These are phyloP conservation scores for Anas bernieri DNA, from an alignment of 2,797 vertebrate genomes.

Conservation along the genomic window DNA sequence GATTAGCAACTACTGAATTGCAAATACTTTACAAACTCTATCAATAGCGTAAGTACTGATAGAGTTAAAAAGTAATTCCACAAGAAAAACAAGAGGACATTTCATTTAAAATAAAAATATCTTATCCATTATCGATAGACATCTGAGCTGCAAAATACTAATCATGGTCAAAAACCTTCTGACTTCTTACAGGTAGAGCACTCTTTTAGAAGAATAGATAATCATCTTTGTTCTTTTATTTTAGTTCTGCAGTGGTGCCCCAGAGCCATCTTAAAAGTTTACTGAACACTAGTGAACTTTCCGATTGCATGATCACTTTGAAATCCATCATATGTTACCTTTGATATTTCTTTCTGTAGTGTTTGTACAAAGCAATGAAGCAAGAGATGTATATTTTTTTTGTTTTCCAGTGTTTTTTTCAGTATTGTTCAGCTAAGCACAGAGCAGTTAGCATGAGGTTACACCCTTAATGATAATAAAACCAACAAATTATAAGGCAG, in stretches of 20 bases:
- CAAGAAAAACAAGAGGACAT: background rate
- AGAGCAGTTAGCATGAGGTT: background rate
- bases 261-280: conserved; percentile 47
- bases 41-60: background rate
- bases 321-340: conserved; percentile 29
- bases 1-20: background rate
- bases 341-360: conserved; percentile 51
- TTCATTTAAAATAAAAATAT: background rate
- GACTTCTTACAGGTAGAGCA: background rate
- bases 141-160: conserved; percentile 8
- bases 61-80: background rate
- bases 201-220: conserved; percentile 21
- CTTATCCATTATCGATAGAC: background rate
- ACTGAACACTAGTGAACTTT: conserved; percentile 45
- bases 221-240: conserved; percentile 59
- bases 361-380: background rate
- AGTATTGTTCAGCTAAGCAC: background rate
- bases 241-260: conserved; percentile 47
- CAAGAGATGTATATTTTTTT: background rate
- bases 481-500: background rate
- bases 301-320: background rate
- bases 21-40: background rate
- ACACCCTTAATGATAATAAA: background rate
- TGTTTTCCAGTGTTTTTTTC: background rate
- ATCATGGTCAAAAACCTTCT: background rate